Evolutionary conservation across 64 coral and sea anemone genomes (phyloP).

Genomic region (Porites lutea): DNA sequence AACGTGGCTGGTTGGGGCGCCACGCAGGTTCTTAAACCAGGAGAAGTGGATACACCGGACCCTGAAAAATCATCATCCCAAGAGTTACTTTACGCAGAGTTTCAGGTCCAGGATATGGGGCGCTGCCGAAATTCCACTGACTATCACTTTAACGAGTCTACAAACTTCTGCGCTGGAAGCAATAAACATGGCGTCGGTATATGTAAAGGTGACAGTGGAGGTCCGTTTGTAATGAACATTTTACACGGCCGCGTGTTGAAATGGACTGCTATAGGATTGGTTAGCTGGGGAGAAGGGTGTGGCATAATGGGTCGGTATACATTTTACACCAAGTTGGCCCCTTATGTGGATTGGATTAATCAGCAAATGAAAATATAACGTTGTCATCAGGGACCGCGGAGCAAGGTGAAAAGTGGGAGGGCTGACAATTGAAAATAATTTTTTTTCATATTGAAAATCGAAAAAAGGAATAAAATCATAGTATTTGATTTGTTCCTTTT

Average conservation of each 20-base stretch:
- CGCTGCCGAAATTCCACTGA: slow-evolving; percentile 14
- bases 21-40: slow-evolving; percentile 8
- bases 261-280: slow-evolving; percentile 41
- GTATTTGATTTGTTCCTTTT: no score
- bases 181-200: slow-evolving; percentile 20
- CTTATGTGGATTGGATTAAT: slow-evolving; percentile 43
- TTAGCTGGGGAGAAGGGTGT: slow-evolving; percentile 57
- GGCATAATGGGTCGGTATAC: slow-evolving; percentile 35
- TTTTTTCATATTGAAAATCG: no score
- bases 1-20: slow-evolving; percentile 79
- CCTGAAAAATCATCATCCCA: not conserved
- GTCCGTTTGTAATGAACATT: slow-evolving; percentile 52
- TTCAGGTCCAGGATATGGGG: slow-evolving; percentile 15
- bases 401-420: no score
- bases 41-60: not conserved
- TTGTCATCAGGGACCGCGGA: not conserved
- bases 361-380: not conserved
- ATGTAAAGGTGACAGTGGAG: slow-evolving; percentile 61
- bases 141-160: slow-evolving; percentile 45
- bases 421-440: no score
- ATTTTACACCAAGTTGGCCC: slow-evolving; percentile 43
- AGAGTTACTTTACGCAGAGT: not conserved
- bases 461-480: no score
- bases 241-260: not conserved
- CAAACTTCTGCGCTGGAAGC: slow-evolving; percentile 61